phyloP scores from a whole-genome alignment of 2,797 vertebrate species.

The Notolepis coatsorum region DNA sequence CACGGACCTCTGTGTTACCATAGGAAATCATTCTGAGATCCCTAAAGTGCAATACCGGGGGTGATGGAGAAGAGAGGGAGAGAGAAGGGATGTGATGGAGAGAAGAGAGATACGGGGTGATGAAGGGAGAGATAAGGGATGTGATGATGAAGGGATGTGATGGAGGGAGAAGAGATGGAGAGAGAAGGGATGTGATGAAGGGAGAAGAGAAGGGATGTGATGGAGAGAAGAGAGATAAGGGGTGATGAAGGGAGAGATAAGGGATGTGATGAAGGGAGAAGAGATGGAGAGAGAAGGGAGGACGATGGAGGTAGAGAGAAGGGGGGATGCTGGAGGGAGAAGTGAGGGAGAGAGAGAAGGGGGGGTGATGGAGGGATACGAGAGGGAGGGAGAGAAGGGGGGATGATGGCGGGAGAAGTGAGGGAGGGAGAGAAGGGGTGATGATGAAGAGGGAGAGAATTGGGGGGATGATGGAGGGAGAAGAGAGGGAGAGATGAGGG shows the following conservation, averaged over 20 bases:
- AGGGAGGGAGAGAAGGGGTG: not conserved
- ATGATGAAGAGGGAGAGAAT: slow-evolving; percentile 14
- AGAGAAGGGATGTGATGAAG: not conserved
- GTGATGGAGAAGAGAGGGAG: too few species aligned
- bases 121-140: too few species aligned
- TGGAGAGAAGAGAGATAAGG: not conserved
- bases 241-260: not conserved
- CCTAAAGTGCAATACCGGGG: too few species aligned
- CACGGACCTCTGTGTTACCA: too few species aligned
- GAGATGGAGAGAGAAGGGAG: not conserved
- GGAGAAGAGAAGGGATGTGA: not conserved
- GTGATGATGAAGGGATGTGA: too few species aligned
- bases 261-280: not conserved
- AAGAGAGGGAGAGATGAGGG: not conserved
- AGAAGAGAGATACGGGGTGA: too few species aligned
- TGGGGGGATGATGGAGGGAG: slow-evolving; percentile 12
- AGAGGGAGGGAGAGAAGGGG: slow-evolving; percentile 11
- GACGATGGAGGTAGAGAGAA: not conserved
- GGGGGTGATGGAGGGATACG: too few species aligned
- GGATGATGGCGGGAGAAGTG: slow-evolving; percentile 8
- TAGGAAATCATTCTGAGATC: too few species aligned
- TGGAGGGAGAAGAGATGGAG: slow-evolving; percentile 18
- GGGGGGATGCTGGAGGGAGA: not conserved
- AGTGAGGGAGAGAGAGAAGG: not conserved
- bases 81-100: too few species aligned